Evolutionary conservation across 2,113 vertebrate species (phyloP), one percentile per base, ranked within the genome.

Genomic region (Larimichthys crocea): DNA sequence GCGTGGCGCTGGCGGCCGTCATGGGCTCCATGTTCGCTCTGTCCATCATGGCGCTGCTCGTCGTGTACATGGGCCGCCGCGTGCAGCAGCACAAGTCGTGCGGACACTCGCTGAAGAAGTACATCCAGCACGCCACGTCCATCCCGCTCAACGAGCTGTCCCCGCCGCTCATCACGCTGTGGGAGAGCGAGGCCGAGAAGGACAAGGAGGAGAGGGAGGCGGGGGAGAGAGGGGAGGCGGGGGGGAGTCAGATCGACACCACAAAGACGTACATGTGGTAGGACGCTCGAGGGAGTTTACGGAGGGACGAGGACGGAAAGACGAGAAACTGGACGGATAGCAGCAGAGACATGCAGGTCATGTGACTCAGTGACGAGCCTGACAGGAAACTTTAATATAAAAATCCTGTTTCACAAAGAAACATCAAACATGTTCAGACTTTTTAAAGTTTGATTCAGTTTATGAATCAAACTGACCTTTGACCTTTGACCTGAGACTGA

Each of bases 191-290:
- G 65, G 81, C 91, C 0, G 96, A 96, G 82, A 96, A 96, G 76
- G 95, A 96, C 86, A 96, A 95, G 26, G 95, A 95, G 46, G 85
- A 87, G 90, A 24, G 74, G 74, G 40, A 17, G 62, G 66, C 3
- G 22, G 55, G 5, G 87, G 90, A 17, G 49, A 88, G 93, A 79
- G 92, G 87, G 80, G 93, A 93, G 65, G 93, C 90, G 0, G 91
- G 87, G 22, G 90, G 88, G 80, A 88, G 89, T 76, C 95, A 94
- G 60, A 96, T 96, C n/a, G 94, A 96, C 91, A 96, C 96, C 11
- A 95, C 95, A 46, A 96, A 96, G 91, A 96, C 95, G 0, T 96
- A 95, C 83, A 94, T 95, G 92, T 96, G 95, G 95, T 95, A 96
- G 14, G 52, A 61, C 42, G 3, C 17, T 7, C 0, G 4, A 16